Evolutionary conservation across 2,888 invertebrate genomes (phyloP).

Genomic region (Synanthedon vespiformis): DNA sequence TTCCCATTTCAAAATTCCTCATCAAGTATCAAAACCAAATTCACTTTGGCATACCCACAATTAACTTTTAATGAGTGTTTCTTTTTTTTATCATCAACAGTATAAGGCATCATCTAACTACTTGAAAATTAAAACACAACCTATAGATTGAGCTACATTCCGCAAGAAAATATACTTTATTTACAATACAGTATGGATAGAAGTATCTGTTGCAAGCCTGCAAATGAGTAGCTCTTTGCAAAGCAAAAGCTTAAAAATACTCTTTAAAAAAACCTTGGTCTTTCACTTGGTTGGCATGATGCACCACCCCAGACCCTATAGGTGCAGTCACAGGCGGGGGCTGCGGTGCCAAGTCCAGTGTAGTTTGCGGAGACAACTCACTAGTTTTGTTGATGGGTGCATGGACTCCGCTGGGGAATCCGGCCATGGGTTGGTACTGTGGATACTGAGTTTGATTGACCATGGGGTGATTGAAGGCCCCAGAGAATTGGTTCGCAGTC

Average conservation of each 20-base stretch:
- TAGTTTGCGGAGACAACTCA: slow-evolving; percentile 65
- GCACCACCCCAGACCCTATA: slow-evolving; percentile 57
- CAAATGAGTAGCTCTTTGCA: slow-evolving; percentile 50
- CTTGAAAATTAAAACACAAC: too few species aligned
- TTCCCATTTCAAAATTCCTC: too few species aligned
- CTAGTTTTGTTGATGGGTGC: slow-evolving; percentile 62
- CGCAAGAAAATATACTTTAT: too few species aligned
- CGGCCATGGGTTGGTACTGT: slow-evolving; percentile 64
- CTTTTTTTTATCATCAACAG: too few species aligned
- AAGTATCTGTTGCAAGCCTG: slow-evolving; percentile 1
- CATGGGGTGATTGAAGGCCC: slow-evolving; percentile 78
- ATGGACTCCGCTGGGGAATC: slow-evolving; percentile 61
- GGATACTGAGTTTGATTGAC: slow-evolving; percentile 70
- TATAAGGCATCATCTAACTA: too few species aligned
- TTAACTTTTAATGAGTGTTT: too few species aligned
- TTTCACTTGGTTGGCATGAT: slow-evolving; percentile 66
- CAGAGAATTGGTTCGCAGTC: slow-evolving; percentile 72
- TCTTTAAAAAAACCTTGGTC: slow-evolving; percentile 64
- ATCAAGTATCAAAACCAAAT: too few species aligned
- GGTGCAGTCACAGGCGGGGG: slow-evolving; percentile 43
- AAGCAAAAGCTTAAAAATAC: slow-evolving; percentile 40
- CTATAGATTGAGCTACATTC: too few species aligned
- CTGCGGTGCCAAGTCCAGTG: slow-evolving; percentile 51
- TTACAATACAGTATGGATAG: neutral
- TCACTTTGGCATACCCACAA: too few species aligned